phyloP scores from a whole-genome alignment of 2,888 invertebrate species.

The Thereva nobilitata region DNA sequence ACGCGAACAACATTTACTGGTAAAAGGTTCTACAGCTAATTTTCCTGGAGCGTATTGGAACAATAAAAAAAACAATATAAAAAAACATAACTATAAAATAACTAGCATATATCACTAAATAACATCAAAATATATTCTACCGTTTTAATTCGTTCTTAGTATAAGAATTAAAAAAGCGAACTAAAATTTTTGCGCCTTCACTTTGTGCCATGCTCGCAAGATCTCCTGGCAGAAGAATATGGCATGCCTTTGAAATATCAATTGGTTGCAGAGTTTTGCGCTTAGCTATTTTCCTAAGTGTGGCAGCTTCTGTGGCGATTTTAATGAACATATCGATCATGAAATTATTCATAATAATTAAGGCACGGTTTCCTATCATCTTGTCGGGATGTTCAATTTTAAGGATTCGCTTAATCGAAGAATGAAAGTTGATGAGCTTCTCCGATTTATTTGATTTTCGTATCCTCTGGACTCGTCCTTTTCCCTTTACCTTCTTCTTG shows the following conservation, averaged over 20 bases:
- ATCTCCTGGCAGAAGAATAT: conserved; percentile 27
- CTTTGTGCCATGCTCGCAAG: conserved; percentile 15
- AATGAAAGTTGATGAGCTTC: conserved; percentile 6
- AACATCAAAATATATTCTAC: background rate
- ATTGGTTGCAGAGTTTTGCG: conserved; percentile 22
- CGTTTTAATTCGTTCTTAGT: background rate
- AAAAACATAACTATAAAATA: background rate
- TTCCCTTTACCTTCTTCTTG: too few relatives aligned
- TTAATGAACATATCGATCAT: conserved; percentile 31
- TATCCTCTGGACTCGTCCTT: background rate
- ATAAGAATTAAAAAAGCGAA: background rate
- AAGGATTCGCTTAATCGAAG: conserved; percentile 17
- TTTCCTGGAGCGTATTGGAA: too few relatives aligned
- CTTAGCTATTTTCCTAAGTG: conserved; percentile 1
- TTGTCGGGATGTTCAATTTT: conserved; percentile 7
- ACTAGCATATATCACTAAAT: background rate
- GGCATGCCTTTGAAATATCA: conserved; percentile 30
- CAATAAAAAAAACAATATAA: too few relatives aligned
- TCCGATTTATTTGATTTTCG: background rate
- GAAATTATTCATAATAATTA: conserved; percentile 32
- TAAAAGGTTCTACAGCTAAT: too few relatives aligned
- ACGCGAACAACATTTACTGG: too few relatives aligned
- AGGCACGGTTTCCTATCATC: conserved; percentile 17
- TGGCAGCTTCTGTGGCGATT: conserved; percentile 23
- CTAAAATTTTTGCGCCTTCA: conserved; percentile 10